Evolutionary conservation across 2,797 vertebrate genomes (phyloP).

Genomic region (Xerus rutilus): DNA sequence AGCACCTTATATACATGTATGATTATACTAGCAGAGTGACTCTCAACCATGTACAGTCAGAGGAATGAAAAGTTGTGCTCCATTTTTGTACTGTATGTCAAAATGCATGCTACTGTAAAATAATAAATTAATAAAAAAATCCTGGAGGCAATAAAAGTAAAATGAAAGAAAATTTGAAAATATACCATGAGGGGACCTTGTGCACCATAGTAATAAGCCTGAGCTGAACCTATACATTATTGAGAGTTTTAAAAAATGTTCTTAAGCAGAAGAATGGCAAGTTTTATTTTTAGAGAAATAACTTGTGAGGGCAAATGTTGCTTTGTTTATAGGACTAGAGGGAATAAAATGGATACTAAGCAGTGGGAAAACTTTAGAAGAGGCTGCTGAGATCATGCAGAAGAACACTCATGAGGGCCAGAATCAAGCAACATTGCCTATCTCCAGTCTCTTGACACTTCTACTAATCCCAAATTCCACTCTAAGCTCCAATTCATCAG

Average conservation of each 20-base stretch:
- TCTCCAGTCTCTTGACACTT: not conserved
- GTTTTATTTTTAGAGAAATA: conserved; percentile 35
- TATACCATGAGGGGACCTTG: not conserved
- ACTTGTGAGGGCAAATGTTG: not conserved
- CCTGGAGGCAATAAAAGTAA: not conserved
- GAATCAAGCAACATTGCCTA: not conserved
- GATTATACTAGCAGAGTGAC: too few relatives aligned
- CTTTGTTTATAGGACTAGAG: not conserved
- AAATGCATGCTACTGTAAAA: too few relatives aligned
- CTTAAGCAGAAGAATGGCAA: not conserved
- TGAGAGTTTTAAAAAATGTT: not conserved
- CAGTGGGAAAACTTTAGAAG: not conserved
- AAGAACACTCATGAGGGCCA: not conserved
- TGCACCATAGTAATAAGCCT: not conserved
- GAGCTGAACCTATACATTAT: not conserved
- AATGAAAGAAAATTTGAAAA: conserved; percentile 17
- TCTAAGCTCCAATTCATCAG: not conserved
- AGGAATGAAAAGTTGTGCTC: too few relatives aligned
- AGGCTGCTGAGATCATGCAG: not conserved
- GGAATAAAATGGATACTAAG: not conserved
- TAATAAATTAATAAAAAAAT: too few relatives aligned
- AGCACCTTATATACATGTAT: too few relatives aligned
- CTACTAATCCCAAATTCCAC: not conserved
- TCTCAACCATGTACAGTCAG: too few relatives aligned
- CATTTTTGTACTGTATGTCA: too few relatives aligned